Evolutionary conservation across 1,140 invertebrate species (phyloP).

Genomic region (Lucilia sericata): DNA sequence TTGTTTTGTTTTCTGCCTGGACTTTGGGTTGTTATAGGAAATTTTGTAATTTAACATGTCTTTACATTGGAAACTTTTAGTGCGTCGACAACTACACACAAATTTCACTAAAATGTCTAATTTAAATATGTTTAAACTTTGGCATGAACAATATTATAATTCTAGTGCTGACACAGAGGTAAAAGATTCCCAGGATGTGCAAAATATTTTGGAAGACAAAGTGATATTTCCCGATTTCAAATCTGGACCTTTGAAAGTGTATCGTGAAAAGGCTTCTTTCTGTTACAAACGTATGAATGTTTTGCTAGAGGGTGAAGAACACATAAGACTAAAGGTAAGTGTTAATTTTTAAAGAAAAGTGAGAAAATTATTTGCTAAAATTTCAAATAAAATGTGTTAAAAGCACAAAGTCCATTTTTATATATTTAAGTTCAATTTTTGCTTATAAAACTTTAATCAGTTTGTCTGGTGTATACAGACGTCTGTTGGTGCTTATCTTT

Average conservation of each 20-base stretch:
- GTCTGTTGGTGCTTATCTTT: too few relatives aligned
- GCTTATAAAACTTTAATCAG: background rate
- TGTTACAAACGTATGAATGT: conserved; percentile 86
- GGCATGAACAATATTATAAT: conserved; percentile 20
- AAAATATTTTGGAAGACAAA: conserved; percentile 59
- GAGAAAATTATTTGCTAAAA: background rate
- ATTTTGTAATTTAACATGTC: too few relatives aligned
- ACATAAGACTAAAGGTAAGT: conserved; percentile 72
- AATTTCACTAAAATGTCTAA: background rate
- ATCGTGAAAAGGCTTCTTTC: conserved; percentile 82
- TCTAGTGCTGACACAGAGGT: background rate
- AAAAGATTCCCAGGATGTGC: too few relatives aligned
- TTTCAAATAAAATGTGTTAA: background rate
- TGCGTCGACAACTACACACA: background rate
- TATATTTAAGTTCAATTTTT: background rate
- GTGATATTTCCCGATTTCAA: conserved; percentile 73
- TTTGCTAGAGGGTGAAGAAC: conserved; percentile 75
- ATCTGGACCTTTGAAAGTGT: conserved; percentile 79
- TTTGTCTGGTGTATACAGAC: background rate
- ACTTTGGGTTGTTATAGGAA: too few relatives aligned
- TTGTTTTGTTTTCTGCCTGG: background rate
- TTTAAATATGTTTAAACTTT: background rate
- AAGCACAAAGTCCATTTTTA: background rate
- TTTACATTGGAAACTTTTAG: too few relatives aligned
- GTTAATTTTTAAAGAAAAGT: background rate